Conservation (phyloP, 2,797 vertebrate genomes). For the Gymnothorax reevesii region DNA sequence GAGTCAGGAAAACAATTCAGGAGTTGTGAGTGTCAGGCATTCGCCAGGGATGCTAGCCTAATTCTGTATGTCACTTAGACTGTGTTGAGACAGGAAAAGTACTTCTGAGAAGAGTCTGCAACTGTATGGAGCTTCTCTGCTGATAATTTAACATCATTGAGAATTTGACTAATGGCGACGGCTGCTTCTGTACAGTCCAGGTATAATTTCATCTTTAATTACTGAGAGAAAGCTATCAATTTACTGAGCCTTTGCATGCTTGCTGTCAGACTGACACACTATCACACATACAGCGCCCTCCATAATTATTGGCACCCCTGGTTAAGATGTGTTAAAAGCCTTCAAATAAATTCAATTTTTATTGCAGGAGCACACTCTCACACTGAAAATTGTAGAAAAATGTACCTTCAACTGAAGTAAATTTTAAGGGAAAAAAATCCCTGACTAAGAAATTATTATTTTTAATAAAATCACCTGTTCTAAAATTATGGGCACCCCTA, state of each 20-base stretch:
- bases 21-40: not conserved
- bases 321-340: too few species aligned
- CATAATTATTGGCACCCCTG: too few species aligned
- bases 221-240: not conserved
- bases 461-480: too few species aligned
- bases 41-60: not conserved
- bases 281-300: too few species aligned
- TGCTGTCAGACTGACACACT: too few species aligned
- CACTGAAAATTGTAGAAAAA: too few species aligned
- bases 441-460: too few species aligned
- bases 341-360: too few species aligned
- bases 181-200: conserved; percentile 17
- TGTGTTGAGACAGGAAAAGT: not conserved
- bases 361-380: too few species aligned
- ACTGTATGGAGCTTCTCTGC: not conserved
- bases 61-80: not conserved
- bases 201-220: conserved; percentile 25
- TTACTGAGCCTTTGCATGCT: not conserved
- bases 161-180: conserved; percentile 26
- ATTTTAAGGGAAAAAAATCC: too few species aligned
- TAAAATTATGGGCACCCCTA: too few species aligned
- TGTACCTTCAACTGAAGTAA: too few species aligned
- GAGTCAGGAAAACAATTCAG: not conserved
- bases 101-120: not conserved
- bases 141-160: conserved; percentile 26